Conservation (phyloP, 2,797 vertebrate genomes). For the Sphenodon punctatus region DNA sequence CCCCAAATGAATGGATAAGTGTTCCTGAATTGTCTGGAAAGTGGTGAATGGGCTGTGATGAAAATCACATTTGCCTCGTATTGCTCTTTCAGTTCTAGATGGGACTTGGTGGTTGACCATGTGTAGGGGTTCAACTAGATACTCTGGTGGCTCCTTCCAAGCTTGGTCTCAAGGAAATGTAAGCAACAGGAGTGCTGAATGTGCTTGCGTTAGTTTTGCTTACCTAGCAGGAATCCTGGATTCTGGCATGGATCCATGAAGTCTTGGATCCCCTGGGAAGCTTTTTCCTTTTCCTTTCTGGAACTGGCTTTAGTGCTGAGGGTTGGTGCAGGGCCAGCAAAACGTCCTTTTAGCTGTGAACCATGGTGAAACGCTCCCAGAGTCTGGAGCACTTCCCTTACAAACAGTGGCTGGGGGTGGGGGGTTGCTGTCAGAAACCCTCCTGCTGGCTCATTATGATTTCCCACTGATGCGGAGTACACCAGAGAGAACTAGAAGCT, state of each 20-base stretch:
- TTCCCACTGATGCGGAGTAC: background rate
- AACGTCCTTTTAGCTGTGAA: constrained; percentile 46
- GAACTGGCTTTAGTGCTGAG: constrained; percentile 58
- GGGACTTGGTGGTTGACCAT: no score
- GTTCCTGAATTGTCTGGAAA: no score
- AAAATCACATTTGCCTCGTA: no score
- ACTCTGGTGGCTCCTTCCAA: no score
- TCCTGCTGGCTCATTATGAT: constrained; percentile 11
- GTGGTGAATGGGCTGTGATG: no score
- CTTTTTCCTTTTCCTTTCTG: constrained; percentile 60
- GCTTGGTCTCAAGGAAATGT: no score
- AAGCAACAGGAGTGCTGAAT: constrained; percentile 36
- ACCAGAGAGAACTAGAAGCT: constrained; percentile 46
- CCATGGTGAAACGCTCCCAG: background rate
- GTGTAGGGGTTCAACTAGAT: no score
- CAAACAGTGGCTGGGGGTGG: constrained; percentile 15
- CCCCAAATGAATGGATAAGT: no score
- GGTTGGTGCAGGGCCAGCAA: constrained; percentile 55
- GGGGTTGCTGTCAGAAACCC: constrained; percentile 57
- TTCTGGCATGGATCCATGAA: constrained; percentile 1
- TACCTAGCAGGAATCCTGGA: constrained; percentile 22
- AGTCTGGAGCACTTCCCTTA: constrained; percentile 38
- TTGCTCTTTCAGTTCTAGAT: no score
- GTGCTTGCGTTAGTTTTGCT: background rate
- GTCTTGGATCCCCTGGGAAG: constrained; percentile 27